Conservation (phyloP, 2,113 vertebrate genomes). For the Campylomormyrus tamandua region DNA sequence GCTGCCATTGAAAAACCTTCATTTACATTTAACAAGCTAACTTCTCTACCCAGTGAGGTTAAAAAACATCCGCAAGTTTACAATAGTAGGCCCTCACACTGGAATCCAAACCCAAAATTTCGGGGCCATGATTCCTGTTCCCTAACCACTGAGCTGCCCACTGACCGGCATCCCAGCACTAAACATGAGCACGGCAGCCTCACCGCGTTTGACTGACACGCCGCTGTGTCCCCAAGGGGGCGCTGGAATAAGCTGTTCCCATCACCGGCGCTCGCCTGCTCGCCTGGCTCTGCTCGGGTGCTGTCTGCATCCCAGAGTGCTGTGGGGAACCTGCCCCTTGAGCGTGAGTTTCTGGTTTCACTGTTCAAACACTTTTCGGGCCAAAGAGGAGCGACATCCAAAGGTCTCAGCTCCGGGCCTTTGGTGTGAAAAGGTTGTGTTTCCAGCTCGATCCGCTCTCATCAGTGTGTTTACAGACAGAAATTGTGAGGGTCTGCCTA, state of each 20-base stretch:
- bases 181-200: neutral
- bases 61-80: neutral
- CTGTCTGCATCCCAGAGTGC: neutral
- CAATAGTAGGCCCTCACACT: neutral
- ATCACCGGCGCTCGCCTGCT: too few species aligned
- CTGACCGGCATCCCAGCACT: neutral
- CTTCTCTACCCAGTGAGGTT: neutral
- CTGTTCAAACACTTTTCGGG: neutral
- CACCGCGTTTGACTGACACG: neutral
- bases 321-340: neutral
- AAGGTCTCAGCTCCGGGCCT: neutral
- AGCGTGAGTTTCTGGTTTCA: neutral
- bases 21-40: neutral
- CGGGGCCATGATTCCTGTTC: neutral
- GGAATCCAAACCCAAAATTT: neutral
- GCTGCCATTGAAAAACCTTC: neutral
- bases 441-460: neutral
- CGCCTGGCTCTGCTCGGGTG: neutral
- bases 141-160: neutral
- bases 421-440: neutral
- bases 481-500: too few species aligned
- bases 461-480: conserved; percentile 7
- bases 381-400: neutral
- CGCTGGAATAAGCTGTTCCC: neutral
- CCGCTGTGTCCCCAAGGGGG: neutral